phyloP scores from a whole-genome alignment of 1,140 invertebrate genomes.

The Vanessa atalanta region DNA sequence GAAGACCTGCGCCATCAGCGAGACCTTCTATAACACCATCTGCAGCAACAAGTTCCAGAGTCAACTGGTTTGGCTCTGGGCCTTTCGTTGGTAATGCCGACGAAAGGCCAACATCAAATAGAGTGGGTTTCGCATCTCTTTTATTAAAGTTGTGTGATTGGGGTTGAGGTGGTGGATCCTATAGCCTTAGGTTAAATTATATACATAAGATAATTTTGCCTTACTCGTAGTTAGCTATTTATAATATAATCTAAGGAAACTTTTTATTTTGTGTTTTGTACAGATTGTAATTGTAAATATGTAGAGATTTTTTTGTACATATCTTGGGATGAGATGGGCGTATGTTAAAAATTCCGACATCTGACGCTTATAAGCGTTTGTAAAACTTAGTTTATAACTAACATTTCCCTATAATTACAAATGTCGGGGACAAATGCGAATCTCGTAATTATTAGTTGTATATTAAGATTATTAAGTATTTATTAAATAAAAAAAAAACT shows the following conservation, averaged over 20 bases:
- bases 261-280: conserved; percentile 36
- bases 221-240: conserved; percentile 23
- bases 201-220: conserved; percentile 11
- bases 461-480: conserved; percentile 7
- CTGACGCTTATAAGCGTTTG: background rate
- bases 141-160: conserved; percentile 74
- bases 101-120: conserved; percentile 62
- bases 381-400: conserved; percentile 5
- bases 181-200: conserved; percentile 64
- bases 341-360: background rate
- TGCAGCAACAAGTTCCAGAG: conserved; percentile 62
- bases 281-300: conserved; percentile 44
- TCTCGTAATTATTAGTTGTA: conserved; percentile 5
- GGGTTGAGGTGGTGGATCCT: conserved; percentile 65
- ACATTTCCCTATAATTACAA: background rate
- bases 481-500: conserved; percentile 10
- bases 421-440: background rate
- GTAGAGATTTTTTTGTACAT: conserved; percentile 20
- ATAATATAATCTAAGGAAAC: conserved; percentile 37
- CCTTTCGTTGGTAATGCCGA: conserved; percentile 77
- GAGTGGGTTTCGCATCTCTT: conserved; percentile 76
- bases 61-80: conserved; percentile 78
- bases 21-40: conserved; percentile 52
- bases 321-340: background rate
- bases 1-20: conserved; percentile 48